Evolutionary conservation across 2,113 vertebrate genomes (phyloP), one percentile per base, ranked within the genome.

Genomic region (Balaenoptera acutorostrata): DNA sequence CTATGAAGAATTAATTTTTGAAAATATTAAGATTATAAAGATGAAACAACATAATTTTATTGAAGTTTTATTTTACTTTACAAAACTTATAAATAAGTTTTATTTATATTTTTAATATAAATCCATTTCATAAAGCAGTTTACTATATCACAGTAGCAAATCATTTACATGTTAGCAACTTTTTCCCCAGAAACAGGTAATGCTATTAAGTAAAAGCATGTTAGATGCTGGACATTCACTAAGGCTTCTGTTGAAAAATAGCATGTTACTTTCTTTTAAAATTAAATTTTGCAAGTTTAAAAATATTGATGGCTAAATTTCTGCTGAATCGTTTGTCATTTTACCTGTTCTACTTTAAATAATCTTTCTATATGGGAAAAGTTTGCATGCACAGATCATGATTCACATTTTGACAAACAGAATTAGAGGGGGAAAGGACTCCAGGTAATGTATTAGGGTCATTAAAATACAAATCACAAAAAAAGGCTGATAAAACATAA

Each of bases 401-500:
- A 8, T 64, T 72, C 68, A 3, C 36, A 66, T 89, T 98, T 74
- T 96, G 85, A 97, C 4, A 96, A 97, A 39, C 3, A 97, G 75
- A 97, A 41, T 39, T 90, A 66, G 10, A 85, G 63, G 2, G 11
- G 23, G 33, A 90, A 97, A 96, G 1, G 1, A 75, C 12, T 75
- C 36, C 13, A 6, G 11, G 6, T 94, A 96, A 96, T 72, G 17
- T 81, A 85, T 52, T 23, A 44, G 5, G 2, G 31, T 27, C 88
- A 85, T 93, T 97, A 55, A 85, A 97, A 95, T 66, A 95, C 2
- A 95, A 93, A 95, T 90, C 49, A 86, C 29, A 1, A 82, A 96
- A 95, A 95, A 59, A 88, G 55, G 9, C 21, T 90, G 75, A 97
- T 93, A 90, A 97, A 98, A 97, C 2, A 49, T 66, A 93, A 92